Conservation (phyloP, 2,888 invertebrate genomes). For the Lepidochitona cinerea region DNA sequence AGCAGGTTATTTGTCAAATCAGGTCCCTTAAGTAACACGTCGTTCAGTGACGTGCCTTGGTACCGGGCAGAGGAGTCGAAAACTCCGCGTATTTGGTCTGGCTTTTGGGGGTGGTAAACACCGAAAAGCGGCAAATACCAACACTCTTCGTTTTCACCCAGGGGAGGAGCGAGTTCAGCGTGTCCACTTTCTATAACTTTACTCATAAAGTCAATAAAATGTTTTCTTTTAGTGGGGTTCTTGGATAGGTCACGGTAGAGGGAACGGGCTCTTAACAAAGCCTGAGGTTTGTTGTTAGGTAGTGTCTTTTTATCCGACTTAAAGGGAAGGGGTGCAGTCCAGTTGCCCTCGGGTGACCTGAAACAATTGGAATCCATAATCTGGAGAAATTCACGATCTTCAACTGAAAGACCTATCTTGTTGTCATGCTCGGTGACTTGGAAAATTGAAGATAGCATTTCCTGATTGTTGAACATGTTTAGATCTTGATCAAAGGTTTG, state of each 20-base stretch:
- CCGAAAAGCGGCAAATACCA: slow-evolving; percentile 39
- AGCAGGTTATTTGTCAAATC: too few species aligned
- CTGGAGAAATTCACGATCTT: too few species aligned
- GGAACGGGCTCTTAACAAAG: slow-evolving; percentile 1
- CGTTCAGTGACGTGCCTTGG: background rate
- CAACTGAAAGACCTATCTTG: too few species aligned
- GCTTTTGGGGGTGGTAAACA: slow-evolving; percentile 41
- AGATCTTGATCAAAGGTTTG: background rate
- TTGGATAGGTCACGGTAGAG: background rate
- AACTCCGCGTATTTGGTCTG: background rate
- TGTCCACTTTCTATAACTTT: background rate
- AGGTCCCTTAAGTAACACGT: background rate
- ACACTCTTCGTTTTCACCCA: slow-evolving; percentile 19
- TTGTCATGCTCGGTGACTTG: too few species aligned
- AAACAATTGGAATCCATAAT: too few species aligned
- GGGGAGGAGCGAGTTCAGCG: slow-evolving; percentile 25
- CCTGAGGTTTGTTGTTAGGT: background rate
- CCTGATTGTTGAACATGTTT: too few species aligned
- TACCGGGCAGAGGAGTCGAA: background rate
- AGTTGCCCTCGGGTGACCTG: too few species aligned
- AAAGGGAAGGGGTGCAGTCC: too few species aligned
- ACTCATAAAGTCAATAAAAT: slow-evolving; percentile 12
- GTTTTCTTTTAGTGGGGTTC: slow-evolving; percentile 12
- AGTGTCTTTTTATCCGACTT: background rate
- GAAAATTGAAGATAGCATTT: too few species aligned